Percentiles rank a stretch among this genome's conserved stretches.
phyloP scores from a whole-genome alignment of 2,888 invertebrate genomes.

The Sesia bembeciformis region DNA sequence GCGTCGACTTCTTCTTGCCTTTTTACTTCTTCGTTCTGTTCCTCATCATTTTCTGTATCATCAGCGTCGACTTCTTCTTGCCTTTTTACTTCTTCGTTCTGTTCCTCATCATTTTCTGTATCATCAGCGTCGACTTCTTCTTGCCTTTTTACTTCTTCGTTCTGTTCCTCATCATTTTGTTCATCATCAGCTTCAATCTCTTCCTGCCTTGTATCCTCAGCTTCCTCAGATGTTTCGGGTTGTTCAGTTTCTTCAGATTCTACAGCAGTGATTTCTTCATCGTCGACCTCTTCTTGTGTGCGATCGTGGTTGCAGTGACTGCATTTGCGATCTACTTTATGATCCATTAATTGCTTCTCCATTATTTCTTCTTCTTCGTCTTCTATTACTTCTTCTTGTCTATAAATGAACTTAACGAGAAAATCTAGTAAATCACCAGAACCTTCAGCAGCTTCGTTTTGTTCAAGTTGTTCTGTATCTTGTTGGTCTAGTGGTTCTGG shows the following conservation, averaged over 20 bases:
- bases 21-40: too few species aligned
- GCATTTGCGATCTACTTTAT: background rate
- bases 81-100: constrained; percentile 2
- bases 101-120: constrained; percentile 15
- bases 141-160: constrained; percentile 14
- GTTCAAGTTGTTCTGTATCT: background rate
- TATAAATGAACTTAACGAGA: background rate
- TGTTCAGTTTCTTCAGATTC: constrained; percentile 4
- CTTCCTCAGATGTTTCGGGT: constrained; percentile 1
- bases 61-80: constrained; percentile 9
- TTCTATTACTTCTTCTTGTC: too few species aligned
- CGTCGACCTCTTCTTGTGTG: constrained; percentile 11
- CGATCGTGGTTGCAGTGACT: constrained; percentile 2
- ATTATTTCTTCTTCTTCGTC: too few species aligned
- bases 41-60: constrained; percentile 2
- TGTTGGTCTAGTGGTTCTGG: background rate
- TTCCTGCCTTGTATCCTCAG: constrained; percentile 18
- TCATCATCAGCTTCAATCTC: constrained; percentile 17
- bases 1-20: constrained; percentile 8
- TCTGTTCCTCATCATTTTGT: constrained; percentile 12
- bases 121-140: constrained; percentile 18
- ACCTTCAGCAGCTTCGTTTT: background rate
- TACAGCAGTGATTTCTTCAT: constrained; percentile 4
- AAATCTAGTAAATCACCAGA: background rate
- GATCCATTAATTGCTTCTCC: too few species aligned